Conservation (phyloP, 1,140 invertebrate genomes). For the Eulimnadia texana region DNA sequence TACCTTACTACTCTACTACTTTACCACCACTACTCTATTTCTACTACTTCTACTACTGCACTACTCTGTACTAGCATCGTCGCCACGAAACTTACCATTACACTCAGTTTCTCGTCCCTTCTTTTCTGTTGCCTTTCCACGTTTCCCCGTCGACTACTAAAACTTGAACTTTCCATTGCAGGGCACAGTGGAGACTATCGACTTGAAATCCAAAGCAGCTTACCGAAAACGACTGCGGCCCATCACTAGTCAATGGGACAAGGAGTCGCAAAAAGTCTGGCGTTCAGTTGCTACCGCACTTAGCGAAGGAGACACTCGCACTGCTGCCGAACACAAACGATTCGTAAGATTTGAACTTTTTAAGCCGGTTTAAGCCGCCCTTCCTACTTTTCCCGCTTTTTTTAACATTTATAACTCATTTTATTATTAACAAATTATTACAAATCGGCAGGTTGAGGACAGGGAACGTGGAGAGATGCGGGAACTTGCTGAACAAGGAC, state of each 20-base stretch:
- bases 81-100: no score
- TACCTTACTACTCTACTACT: no score
- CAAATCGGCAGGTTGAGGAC: not conserved
- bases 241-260: constrained; percentile 27
- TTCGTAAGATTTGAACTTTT: constrained; percentile 5
- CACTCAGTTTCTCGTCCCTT: no score
- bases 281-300: constrained; percentile 36
- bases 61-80: no score
- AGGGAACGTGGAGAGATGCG: not conserved
- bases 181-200: constrained; percentile 23
- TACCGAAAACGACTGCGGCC: constrained; percentile 31
- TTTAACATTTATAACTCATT: not conserved
- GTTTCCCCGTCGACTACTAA: not conserved
- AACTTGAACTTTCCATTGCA: not conserved
- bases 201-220: constrained; percentile 32
- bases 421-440: not conserved
- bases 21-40: no score
- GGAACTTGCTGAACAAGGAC: not conserved
- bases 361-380: no score
- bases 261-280: constrained; percentile 37
- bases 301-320: constrained; percentile 31
- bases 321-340: constrained; percentile 35
- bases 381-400: no score
- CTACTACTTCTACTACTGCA: no score
- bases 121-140: no score